Conservation (phyloP, 2,888 invertebrate genomes). For the Poecilobothrus nobilitatus region DNA sequence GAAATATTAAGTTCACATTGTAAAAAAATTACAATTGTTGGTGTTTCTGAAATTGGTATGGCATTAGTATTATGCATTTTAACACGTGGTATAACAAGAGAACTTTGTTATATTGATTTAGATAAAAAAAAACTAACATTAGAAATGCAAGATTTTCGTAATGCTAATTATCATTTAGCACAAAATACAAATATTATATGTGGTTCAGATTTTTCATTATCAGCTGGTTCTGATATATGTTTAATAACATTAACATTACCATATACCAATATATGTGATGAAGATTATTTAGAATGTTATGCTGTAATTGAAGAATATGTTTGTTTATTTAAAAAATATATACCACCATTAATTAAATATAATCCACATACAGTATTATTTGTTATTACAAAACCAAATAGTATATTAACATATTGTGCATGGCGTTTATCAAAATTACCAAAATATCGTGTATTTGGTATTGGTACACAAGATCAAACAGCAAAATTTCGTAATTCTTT, state of each 20-base stretch:
- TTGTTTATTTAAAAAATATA: slow-evolving; percentile 20
- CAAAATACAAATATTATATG: background rate
- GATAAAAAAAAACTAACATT: background rate
- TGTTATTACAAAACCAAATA: slow-evolving; percentile 54
- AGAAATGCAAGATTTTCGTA: background rate
- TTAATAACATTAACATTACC: background rate
- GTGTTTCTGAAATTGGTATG: too few species aligned
- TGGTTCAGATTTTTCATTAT: background rate
- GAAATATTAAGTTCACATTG: too few species aligned
- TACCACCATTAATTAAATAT: slow-evolving; percentile 39
- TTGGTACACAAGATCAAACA: slow-evolving; percentile 56
- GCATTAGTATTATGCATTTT: background rate
- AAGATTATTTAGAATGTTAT: slow-evolving; percentile 52
- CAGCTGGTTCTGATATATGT: background rate
- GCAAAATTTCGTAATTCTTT: slow-evolving; percentile 53
- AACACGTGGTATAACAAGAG: background rate
- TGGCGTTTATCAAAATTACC: slow-evolving; percentile 59
- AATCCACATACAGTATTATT: slow-evolving; percentile 51
- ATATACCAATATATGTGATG: slow-evolving; percentile 31
- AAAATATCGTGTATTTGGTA: slow-evolving; percentile 52
- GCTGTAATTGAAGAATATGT: slow-evolving; percentile 38
- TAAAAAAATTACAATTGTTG: too few species aligned
- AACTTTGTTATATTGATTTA: background rate
- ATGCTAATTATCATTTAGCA: background rate
- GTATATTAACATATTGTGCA: slow-evolving; percentile 55